Evolutionary conservation across 2,888 invertebrate genomes (phyloP).

Genomic region (Aproaerema taeniolella): DNA sequence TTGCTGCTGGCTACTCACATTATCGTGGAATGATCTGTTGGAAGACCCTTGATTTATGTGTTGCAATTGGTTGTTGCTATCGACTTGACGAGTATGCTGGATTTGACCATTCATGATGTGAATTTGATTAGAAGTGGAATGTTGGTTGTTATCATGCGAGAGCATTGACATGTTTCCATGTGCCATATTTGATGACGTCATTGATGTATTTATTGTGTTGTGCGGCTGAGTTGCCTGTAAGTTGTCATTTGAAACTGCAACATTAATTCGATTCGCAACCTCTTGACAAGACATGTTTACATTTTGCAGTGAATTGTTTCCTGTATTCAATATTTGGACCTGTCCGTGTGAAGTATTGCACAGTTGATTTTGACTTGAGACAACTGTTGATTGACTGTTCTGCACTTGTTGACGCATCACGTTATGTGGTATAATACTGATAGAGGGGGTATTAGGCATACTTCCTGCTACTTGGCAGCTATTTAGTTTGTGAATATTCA

Average conservation of each 20-base stretch:
- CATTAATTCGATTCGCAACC: slow-evolving; percentile 49
- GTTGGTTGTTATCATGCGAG: slow-evolving; percentile 53
- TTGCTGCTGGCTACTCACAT: slow-evolving; percentile 49
- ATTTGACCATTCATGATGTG: slow-evolving; percentile 72
- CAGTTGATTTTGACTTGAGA: slow-evolving; percentile 54
- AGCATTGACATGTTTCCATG: slow-evolving; percentile 64
- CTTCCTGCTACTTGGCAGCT: slow-evolving; percentile 64
- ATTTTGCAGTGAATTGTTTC: slow-evolving; percentile 60
- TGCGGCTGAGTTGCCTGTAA: slow-evolving; percentile 55
- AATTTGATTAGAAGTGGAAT: slow-evolving; percentile 57
- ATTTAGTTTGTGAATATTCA: slow-evolving; percentile 62
- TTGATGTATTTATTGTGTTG: slow-evolving; percentile 43
- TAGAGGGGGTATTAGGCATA: slow-evolving; percentile 51
- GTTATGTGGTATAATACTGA: slow-evolving; percentile 66
- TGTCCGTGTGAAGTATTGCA: slow-evolving; percentile 49
- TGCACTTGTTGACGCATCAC: slow-evolving; percentile 55
- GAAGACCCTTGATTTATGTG: slow-evolving; percentile 47
- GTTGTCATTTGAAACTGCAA: slow-evolving; percentile 46
- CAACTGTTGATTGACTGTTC: slow-evolving; percentile 52
- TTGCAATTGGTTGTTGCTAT: slow-evolving; percentile 55
- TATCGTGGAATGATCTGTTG: slow-evolving; percentile 59
- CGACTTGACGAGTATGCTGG: slow-evolving; percentile 57
- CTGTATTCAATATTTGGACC: slow-evolving; percentile 59
- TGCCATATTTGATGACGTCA: slow-evolving; percentile 49
- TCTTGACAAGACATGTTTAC: slow-evolving; percentile 66